A percentile compares a stretch with the other conserved stretches of the same genome.
Conservation (phyloP, 2,797 vertebrate species). For the Urophycis tenuis region DNA sequence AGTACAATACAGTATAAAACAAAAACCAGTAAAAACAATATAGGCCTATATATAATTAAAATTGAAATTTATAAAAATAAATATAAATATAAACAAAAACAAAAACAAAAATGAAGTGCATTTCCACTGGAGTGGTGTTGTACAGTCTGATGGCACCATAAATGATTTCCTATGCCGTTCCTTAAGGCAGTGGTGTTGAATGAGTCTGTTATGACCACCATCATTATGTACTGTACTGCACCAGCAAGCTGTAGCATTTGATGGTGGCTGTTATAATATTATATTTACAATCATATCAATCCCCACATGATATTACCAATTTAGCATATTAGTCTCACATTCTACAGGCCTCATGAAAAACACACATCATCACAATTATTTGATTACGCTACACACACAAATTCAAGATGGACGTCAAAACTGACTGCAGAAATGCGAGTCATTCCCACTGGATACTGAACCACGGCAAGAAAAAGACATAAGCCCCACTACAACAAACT, state of each 20-base stretch:
- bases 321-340: not conserved
- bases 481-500: constrained; percentile 60
- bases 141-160: too few species aligned
- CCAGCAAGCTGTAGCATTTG: not conserved
- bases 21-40: too few species aligned
- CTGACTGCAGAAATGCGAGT: not conserved
- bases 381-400: not conserved
- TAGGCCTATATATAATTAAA: too few species aligned
- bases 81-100: too few species aligned
- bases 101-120: too few species aligned
- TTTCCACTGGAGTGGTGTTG: too few species aligned
- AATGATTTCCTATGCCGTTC: too few species aligned
- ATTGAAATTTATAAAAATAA: too few species aligned
- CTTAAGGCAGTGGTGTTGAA: too few species aligned
- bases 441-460: constrained; percentile 31
- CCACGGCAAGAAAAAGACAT: constrained; percentile 51
- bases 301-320: not conserved
- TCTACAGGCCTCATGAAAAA: not conserved
- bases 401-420: not conserved
- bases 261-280: not conserved
- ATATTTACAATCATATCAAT: not conserved
- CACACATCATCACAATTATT: not conserved
- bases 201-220: too few species aligned
- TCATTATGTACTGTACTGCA: too few species aligned
- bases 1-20: too few species aligned